A percentile compares a stretch with the other conserved stretches of the same genome.
Conservation (phyloP, 2,888 invertebrate species). For the Punctoribates punctum region DNA sequence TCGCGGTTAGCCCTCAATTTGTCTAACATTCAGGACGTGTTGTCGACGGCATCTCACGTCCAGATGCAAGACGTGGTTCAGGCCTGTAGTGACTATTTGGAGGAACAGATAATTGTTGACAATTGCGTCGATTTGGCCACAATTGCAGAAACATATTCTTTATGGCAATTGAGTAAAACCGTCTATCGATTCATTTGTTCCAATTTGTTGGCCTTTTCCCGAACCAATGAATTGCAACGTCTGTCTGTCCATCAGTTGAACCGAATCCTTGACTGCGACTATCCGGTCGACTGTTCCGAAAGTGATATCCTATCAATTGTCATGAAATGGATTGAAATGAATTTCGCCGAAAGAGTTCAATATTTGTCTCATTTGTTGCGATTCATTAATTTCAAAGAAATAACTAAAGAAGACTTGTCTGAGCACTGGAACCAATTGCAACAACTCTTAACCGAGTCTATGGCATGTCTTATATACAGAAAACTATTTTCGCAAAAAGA, state of each 20-base stretch:
- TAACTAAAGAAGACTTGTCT: constrained; percentile 50
- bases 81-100: constrained; percentile 64
- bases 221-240: constrained; percentile 61
- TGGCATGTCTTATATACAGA: constrained; percentile 14
- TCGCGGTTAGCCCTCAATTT: constrained; percentile 62
- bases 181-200: constrained; percentile 66
- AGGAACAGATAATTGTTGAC: constrained; percentile 65
- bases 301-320: constrained; percentile 61
- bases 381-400: constrained; percentile 58
- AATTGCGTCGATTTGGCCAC: constrained; percentile 69
- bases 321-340: constrained; percentile 61
- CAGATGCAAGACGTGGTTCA: constrained; percentile 65
- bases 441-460: background rate
- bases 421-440: constrained; percentile 46
- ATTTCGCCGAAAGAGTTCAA: constrained; percentile 53
- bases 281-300: constrained; percentile 67
- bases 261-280: constrained; percentile 63
- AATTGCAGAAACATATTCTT: constrained; percentile 66
- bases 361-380: constrained; percentile 56
- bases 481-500: constrained; percentile 8
- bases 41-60: constrained; percentile 67
- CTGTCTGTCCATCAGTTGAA: constrained; percentile 63
- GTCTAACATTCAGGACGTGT: constrained; percentile 65
- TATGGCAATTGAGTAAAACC: constrained; percentile 60
- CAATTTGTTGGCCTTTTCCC: constrained; percentile 62